Percentiles rank a stretch among this genome's conserved stretches.
These are phyloP conservation scores for Tokudaia muenninki DNA, from an alignment of 2,797 vertebrate species.

Conservation along the genomic window DNA sequence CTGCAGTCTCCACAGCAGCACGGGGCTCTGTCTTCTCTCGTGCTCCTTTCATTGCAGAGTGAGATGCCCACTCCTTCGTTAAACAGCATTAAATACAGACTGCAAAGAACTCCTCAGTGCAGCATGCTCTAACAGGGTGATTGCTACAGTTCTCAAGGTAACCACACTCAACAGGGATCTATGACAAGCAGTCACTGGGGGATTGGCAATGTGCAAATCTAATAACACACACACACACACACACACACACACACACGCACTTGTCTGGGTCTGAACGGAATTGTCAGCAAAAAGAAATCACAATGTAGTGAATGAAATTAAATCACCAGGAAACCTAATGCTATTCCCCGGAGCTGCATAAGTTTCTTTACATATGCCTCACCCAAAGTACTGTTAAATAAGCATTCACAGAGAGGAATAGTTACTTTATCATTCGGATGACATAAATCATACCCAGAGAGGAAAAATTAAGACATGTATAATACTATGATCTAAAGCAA, in stretches of 20 bases:
- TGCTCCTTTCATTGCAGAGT: constrained; percentile 84
- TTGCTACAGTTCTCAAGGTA: constrained; percentile 87
- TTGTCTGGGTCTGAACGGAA: constrained; percentile 78
- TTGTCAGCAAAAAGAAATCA: constrained; percentile 72
- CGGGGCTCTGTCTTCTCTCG: constrained; percentile 86
- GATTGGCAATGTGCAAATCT: constrained; percentile 84
- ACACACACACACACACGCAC: constrained; percentile 12
- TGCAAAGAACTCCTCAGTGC: constrained; percentile 85
- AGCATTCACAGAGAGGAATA: background rate
- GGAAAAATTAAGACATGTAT: background rate
- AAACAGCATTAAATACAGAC: constrained; percentile 89
- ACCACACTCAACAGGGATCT: constrained; percentile 85
- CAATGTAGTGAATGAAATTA: constrained; percentile 80
- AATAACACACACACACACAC: constrained; percentile 71
- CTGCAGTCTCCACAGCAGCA: constrained; percentile 86
- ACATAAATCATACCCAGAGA: background rate
- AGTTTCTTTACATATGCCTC: constrained; percentile 65
- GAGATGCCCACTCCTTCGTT: constrained; percentile 88
- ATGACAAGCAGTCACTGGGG: constrained; percentile 84
- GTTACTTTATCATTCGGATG: constrained; percentile 21
- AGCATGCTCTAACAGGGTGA: constrained; percentile 86
- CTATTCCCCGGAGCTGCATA: constrained; percentile 59
- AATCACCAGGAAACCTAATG: constrained; percentile 74
- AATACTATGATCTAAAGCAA: background rate
- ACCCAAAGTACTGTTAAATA: constrained; percentile 16